Base-by-base conservation (phyloP, 1,140 invertebrate species). In the Brachionus sp. region DNA sequence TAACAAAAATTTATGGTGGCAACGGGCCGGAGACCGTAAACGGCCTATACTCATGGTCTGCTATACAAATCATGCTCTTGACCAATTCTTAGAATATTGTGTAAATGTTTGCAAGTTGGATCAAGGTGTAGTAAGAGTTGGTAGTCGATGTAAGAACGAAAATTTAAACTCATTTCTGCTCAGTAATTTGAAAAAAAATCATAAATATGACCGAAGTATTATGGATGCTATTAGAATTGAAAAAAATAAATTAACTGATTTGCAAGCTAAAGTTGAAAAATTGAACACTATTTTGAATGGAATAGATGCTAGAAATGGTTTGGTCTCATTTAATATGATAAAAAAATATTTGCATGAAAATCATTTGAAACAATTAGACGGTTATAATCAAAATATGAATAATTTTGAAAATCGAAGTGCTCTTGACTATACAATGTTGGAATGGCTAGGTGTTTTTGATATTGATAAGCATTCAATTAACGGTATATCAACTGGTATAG, bases 21-120 rank as follows among this genome's bases (percentile, higher is more conserved):
- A 70, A 6, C 10, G 50, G 68, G 77, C 44, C 33, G 66, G 37
- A 44, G 42, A 80, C 3, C 37, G 42, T 6, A 42, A 57, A 44
- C 66, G 46, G n/a, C 92, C 93, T 4, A 92, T 95, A 78, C 87
- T 95, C 2, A 90, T 96, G 10, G 91, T 95, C 23, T 94, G 93
- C 86, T 94, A 92, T 84, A 95, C 94, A 0, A 96, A 95, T 86
- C 93, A 95, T 88, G 94, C 94, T 0, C 86, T 96, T 2, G 94
- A 96, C 90, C 94, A 95, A 86, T 95, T 96, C 89, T 87, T 96
- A n/a, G 92, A 94, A 87, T 93, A 92, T 23, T 80, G 77, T 66
- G 62, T 80, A 12, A 80, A 39, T 66, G 62, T 62, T 23, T 80
- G 77, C 50, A 64, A 80, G 13, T 19, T 80, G 35, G 37, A 44